Conservation (phyloP, 1,140 invertebrate species). For the Orchesella cincta region DNA sequence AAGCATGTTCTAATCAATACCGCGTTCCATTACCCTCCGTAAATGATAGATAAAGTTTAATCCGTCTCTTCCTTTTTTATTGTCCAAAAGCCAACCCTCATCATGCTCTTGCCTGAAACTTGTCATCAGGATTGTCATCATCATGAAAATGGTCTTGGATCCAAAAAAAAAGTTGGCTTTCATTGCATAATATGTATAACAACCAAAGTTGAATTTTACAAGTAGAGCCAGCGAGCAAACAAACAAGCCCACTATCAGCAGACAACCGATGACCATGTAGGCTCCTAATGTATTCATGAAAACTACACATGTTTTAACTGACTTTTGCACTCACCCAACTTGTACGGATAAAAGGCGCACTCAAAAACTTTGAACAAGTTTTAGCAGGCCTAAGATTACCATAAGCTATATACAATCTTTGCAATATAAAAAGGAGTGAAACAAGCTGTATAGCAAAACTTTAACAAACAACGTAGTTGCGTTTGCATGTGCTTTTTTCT, state of each 20-base stretch:
- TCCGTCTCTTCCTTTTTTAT: no score
- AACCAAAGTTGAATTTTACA: no score
- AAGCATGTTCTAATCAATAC: no score
- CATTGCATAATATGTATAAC: no score
- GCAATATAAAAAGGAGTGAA: no score
- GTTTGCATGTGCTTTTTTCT: not conserved
- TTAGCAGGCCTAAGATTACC: no score
- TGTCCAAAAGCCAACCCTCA: not conserved
- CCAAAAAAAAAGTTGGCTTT: not conserved
- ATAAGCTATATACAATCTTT: no score
- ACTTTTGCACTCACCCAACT: slow-evolving; percentile 4
- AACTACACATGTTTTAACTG: slow-evolving; percentile 16
- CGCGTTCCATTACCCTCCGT: not conserved
- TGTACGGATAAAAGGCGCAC: no score
- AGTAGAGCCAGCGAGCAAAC: slow-evolving; percentile 14
- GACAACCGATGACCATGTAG: slow-evolving; percentile 24
- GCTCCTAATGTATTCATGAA: not conserved
- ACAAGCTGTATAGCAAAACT: no score
- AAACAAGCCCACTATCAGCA: slow-evolving; percentile 24
- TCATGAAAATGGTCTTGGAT: not conserved
- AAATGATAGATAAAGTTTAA: no score
- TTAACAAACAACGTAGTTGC: not conserved
- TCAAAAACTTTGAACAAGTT: no score
- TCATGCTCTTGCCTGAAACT: not conserved
- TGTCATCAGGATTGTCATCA: not conserved